These are phyloP conservation scores for Strix occidentalis DNA, from an alignment of 2,797 vertebrate genomes.

Conservation along the genomic window DNA sequence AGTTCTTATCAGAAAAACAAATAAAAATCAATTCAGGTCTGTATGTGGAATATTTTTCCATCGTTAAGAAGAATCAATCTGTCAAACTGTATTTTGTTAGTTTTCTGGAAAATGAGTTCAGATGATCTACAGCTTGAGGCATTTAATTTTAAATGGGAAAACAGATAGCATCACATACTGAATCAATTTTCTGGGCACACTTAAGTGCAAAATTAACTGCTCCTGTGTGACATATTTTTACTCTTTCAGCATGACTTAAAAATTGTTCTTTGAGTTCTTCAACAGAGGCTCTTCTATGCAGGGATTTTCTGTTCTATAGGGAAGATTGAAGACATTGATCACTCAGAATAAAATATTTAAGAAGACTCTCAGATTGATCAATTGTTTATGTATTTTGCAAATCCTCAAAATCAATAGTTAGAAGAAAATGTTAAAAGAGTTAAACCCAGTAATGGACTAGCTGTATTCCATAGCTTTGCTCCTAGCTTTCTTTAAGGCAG, in stretches of 20 bases:
- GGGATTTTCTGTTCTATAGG: not conserved
- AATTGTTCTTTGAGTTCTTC: not conserved
- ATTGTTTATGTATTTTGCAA: not conserved
- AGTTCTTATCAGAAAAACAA: not conserved
- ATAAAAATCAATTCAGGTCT: not conserved
- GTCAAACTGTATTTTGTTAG: not conserved
- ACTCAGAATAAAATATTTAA: not conserved
- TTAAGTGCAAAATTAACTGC: not conserved
- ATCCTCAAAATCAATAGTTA: not conserved
- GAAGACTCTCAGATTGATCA: not conserved
- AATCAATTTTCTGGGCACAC: not conserved
- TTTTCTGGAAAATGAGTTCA: not conserved
- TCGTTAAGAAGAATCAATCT: not conserved
- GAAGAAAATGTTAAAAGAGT: not conserved
- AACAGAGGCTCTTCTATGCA: not conserved
- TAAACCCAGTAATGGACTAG: not conserved
- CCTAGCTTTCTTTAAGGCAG: not conserved
- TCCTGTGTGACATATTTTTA: not conserved
- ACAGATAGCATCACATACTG: not conserved
- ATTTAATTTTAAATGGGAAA: conserved; percentile 4
- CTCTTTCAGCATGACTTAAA: not conserved
- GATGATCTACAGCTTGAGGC: not conserved
- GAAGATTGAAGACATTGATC: not conserved
- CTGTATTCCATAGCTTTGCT: not conserved
- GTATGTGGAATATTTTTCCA: not conserved